Base-by-base conservation (phyloP, 2,797 vertebrate genomes). In the Phaenicophaeus curvirostris region DNA sequence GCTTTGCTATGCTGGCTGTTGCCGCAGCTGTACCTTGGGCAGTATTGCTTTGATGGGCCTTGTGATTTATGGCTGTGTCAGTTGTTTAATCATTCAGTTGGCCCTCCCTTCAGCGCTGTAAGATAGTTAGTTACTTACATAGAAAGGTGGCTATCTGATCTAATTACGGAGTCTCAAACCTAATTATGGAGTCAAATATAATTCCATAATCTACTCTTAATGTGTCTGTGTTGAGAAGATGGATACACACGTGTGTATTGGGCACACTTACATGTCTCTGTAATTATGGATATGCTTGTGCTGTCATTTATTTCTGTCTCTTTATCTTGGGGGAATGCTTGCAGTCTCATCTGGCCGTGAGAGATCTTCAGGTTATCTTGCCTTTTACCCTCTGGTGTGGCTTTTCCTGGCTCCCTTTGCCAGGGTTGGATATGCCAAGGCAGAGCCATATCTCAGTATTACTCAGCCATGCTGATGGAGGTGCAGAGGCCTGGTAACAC, bases 131-230 rank as follows among this genome's bases (percentile, higher is more conserved):
- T 91, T 96, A 90, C 86, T 96, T 93, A 92, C 85, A 88, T 59
- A 85, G 72, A 87, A 95, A 95, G 93, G 94, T 93, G 93, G 92
- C 90, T 89, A 90, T 89, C 74, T 90, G 90, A 96, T 97, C 74
- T 96, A 96, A 96, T 97, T 94, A 94, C 83, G 65, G 84, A 74
- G 37, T 86, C 88, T 94, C 91, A 89, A 96, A 96, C 39, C 92
- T 94, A 95, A 94, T 95, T 96, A 93, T 55, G 62, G 93, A 95
- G 82, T 84, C 71, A 92, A 87, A 94, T 95, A 93, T 94, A 51
- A 94, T 95, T 95, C 91, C 11, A 71, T 96, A 96, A 96, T 94
- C 80, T 91, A 67, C 79, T 74, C 51, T 73, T 95, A 92, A 93
- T 74, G n/a, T 44, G 50, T 94, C 73, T 73, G 1, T 50, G 67